Conservation (phyloP, 2,113 vertebrate species). For the Typhlomys cinereus region DNA sequence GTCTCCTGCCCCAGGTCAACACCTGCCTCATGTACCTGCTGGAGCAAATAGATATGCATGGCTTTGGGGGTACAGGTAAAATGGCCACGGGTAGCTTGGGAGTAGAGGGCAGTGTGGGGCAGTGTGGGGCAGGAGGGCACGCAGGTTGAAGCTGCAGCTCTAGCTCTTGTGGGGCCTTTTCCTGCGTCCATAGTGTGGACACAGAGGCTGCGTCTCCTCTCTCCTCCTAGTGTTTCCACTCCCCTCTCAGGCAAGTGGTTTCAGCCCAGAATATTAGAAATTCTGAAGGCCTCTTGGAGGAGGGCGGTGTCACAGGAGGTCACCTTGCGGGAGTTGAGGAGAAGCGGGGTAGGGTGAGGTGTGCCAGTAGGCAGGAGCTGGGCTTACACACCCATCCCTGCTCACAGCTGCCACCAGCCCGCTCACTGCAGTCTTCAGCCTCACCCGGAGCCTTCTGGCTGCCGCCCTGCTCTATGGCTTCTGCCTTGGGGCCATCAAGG, state of each 20-base stretch:
- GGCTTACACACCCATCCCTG: not conserved
- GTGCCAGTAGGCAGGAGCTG: too few relatives aligned
- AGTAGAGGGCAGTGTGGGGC: not conserved
- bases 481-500: conserved; percentile 92
- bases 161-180: not conserved
- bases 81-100: not conserved
- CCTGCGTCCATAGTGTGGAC: fast-evolving
- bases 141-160: not conserved
- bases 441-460: conserved; percentile 90
- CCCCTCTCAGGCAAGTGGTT: not conserved
- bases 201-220: not conserved
- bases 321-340: not conserved
- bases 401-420: conserved; percentile 92
- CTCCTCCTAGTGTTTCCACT: fast-evolving
- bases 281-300: not conserved
- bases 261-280: not conserved
- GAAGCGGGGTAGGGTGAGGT: not conserved
- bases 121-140: not conserved
- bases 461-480: conserved; percentile 92
- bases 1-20: conserved; percentile 94
- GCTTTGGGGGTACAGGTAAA: conserved; percentile 93
- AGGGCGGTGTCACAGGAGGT: not conserved
- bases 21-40: conserved; percentile 95
- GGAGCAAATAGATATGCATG: conserved; percentile 94
- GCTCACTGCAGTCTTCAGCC: conserved; percentile 91